A percentile compares a stretch with the other conserved stretches of the same genome.
These are phyloP conservation scores for Pitangus sulphuratus DNA, from an alignment of 2,797 vertebrate genomes.

Conservation along the genomic window DNA sequence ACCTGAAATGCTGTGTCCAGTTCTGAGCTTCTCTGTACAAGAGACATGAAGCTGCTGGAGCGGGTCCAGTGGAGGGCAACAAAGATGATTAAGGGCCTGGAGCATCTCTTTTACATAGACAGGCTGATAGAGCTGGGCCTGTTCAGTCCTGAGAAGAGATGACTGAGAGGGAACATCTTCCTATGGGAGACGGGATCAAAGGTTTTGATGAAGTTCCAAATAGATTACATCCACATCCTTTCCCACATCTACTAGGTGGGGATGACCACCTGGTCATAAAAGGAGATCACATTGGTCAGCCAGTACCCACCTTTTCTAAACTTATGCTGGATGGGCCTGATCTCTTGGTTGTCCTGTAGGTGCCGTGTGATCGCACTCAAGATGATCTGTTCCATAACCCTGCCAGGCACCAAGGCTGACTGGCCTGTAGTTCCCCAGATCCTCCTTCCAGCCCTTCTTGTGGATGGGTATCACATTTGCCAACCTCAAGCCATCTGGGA, in stretches of 20 bases:
- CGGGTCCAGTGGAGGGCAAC: not conserved
- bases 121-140: not conserved
- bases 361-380: not conserved
- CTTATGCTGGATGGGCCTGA: not conserved
- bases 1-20: not conserved
- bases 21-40: not conserved
- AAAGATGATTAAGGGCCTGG: not conserved
- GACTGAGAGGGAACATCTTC: not conserved
- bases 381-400: not conserved
- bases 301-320: not conserved
- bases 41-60: not conserved
- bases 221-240: not conserved
- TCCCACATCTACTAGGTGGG: not conserved
- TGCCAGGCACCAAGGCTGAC: not conserved
- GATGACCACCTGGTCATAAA: not conserved
- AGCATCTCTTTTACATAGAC: not conserved
- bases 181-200: not conserved
- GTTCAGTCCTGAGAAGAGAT: not conserved
- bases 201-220: not conserved
- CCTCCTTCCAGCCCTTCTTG: not conserved
- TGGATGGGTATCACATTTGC: not conserved
- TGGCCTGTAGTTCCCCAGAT: not conserved
- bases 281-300: not conserved
- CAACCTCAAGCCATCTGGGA: not conserved
- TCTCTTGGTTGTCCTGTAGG: not conserved